Conservation (phyloP, 2,113 vertebrate species). For the Coryphaenoides rupestris region DNA sequence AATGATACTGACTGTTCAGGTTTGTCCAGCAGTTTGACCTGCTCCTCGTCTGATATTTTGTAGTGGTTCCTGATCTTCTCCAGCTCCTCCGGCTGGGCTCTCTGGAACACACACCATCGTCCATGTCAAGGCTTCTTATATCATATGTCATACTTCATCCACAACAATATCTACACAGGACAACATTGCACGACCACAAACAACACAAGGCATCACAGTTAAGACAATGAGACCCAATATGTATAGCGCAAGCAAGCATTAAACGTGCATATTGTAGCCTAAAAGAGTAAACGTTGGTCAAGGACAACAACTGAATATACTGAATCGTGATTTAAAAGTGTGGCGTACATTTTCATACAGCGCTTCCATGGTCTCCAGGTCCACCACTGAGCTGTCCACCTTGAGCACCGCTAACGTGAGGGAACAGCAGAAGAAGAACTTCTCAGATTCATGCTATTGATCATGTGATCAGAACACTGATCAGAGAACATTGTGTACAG, state of each 20-base stretch:
- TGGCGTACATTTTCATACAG: slow-evolving; percentile 92
- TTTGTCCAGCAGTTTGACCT: slow-evolving; percentile 91
- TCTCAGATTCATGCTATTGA: background rate
- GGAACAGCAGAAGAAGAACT: background rate
- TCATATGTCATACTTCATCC: too few species aligned
- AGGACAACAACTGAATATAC: background rate
- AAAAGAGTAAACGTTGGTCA: too few species aligned
- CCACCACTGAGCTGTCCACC: slow-evolving; percentile 88
- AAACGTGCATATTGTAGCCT: too few species aligned
- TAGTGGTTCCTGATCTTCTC: slow-evolving; percentile 86
- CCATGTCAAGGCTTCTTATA: too few species aligned
- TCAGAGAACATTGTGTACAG: too few species aligned
- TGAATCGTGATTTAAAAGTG: background rate
- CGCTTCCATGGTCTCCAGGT: slow-evolving; percentile 91
- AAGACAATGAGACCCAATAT: background rate
- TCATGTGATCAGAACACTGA: too few species aligned
- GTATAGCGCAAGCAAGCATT: too few species aligned
- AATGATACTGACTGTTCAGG: slow-evolving; percentile 88
- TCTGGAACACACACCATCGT: slow-evolving; percentile 64
- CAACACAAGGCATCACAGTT: too few species aligned
- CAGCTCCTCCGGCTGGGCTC: slow-evolving; percentile 90
- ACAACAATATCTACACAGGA: background rate
- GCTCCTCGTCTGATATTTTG: slow-evolving; percentile 83
- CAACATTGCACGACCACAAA: too few species aligned
- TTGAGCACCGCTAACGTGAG: slow-evolving; percentile 80